Percentiles rank a stretch among this genome's conserved stretches.
phyloP scores from a whole-genome alignment of 37 sponge, comb jelly and placozoan species.

The Mnemiopsis leidyi region DNA sequence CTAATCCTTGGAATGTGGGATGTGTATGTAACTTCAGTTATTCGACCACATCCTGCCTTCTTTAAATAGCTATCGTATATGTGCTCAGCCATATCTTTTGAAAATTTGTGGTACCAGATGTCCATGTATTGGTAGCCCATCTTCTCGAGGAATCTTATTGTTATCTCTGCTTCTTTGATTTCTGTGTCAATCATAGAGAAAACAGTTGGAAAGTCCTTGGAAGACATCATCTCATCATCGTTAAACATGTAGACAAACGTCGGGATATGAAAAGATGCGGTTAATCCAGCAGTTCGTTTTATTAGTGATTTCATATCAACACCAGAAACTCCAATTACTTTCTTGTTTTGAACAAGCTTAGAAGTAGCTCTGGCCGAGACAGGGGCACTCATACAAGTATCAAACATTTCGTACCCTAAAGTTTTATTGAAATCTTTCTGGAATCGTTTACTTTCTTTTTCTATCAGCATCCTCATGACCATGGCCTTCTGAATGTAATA shows the following conservation, averaged over 20 bases:
- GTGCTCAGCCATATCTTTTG: neutral
- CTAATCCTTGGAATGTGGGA: neutral
- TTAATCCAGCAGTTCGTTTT: neutral
- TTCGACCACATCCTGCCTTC: neutral
- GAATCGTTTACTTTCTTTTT: neutral
- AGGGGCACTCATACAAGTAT: neutral
- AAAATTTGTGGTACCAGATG: conserved; percentile 26
- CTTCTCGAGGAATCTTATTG: neutral
- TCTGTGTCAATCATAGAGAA: conserved; percentile 31
- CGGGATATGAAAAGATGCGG: neutral
- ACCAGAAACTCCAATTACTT: neutral
- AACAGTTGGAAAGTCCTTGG: neutral
- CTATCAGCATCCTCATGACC: neutral
- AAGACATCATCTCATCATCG: neutral
- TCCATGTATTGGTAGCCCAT: neutral
- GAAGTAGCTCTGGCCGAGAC: neutral
- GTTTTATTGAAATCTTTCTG: neutral
- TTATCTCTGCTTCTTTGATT: neutral
- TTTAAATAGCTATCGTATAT: neutral
- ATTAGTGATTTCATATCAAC: neutral
- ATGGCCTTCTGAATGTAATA: neutral
- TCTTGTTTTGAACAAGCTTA: neutral
- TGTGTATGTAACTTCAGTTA: neutral
- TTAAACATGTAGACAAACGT: conserved; percentile 10
- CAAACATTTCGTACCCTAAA: conserved; percentile 23